phyloP scores from a whole-genome alignment of 2,888 invertebrate species.

The Lobophora halterata region DNA sequence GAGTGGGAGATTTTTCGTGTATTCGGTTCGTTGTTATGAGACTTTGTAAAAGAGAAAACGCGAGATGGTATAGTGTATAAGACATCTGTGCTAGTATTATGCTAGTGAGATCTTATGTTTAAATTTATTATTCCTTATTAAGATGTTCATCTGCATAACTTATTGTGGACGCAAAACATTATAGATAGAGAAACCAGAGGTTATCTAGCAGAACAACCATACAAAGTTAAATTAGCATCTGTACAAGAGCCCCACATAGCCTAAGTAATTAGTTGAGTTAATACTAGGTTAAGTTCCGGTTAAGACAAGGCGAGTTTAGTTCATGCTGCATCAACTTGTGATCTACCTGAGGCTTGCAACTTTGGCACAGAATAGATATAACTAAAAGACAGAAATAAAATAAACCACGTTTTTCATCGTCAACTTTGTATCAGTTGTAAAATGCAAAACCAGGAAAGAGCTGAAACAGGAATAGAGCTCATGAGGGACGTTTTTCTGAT shows the following conservation, averaged over 20 bases:
- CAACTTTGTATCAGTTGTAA: too few relatives aligned
- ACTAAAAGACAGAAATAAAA: too few relatives aligned
- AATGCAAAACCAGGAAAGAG: too few relatives aligned
- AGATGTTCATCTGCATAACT: too few relatives aligned
- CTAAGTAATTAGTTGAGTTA: slow-evolving; percentile 51
- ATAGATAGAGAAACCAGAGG: slow-evolving; percentile 5
- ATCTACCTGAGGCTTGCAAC: slow-evolving; percentile 46
- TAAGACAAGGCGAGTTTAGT: slow-evolving; percentile 52
- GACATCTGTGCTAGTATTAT: too few relatives aligned
- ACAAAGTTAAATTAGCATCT: slow-evolving; percentile 16
- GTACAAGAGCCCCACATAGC: slow-evolving; percentile 37
- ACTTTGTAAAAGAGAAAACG: slow-evolving; percentile 9
- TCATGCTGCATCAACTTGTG: slow-evolving; percentile 50
- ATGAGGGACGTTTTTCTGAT: too few relatives aligned
- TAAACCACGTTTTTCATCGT: too few relatives aligned
- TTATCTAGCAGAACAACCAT: slow-evolving; percentile 19
- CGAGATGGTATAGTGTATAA: too few relatives aligned
- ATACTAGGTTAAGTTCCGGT: slow-evolving; percentile 48
- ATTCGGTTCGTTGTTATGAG: slow-evolving; percentile 17
- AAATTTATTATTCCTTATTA: too few relatives aligned
- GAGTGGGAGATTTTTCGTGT: slow-evolving; percentile 21
- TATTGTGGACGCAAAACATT: too few relatives aligned
- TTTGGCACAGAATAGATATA: slow-evolving; percentile 25
- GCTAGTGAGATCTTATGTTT: too few relatives aligned
- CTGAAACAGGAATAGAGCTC: too few relatives aligned